Base-by-base conservation (phyloP, 2,797 vertebrate genomes). In the Chelon labrosus region DNA sequence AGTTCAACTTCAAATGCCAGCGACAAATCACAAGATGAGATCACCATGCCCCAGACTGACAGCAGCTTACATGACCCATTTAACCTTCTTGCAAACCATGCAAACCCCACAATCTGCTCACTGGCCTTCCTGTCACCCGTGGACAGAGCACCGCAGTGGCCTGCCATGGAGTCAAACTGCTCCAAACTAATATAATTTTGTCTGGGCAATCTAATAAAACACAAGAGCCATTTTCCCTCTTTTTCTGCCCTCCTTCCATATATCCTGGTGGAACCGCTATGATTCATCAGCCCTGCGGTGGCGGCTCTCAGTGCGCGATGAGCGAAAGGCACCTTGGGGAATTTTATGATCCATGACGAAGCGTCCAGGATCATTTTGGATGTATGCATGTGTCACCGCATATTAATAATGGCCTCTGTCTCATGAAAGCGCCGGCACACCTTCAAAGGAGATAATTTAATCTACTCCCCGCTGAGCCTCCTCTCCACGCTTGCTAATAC, bases 271-370 rank as follows among this genome's bases (percentile, higher is more conserved):
- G 79, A 87, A 82, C 73, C 19, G 27, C 75, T 14, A 53, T 92
- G 92, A 93, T 92, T 94, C 90, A 93, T 91, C 77, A 50, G 69
- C 61, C 79, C 84, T 71, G 79, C 31, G 72, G 65, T 62, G 81
- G 79, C 56, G 47, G 65, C 84, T 85, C 85, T 94, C 87, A 89
- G 85, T 90, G 82, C 81, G 85, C 71, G 8, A 90, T 88, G 89
- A 93, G 83, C 70, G 71, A 94, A 95, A 94, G 93, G 94, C 93
- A 94, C 94, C 93, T 94, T 94, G 93, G 92, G 92, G 92, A 92
- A 84, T 93, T 94, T 93, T 94, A 95, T 93, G 93, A 93, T 90
- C 93, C 93, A 91, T 90, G 91, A 92, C 91, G 82, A 92, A 90
- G 89, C 89, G 82, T 89, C 85, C 83, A 7, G 89, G 91, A 94